These are phyloP conservation scores for Acomys russatus DNA, from an alignment of 2,797 vertebrate species.

Conservation along the genomic window DNA sequence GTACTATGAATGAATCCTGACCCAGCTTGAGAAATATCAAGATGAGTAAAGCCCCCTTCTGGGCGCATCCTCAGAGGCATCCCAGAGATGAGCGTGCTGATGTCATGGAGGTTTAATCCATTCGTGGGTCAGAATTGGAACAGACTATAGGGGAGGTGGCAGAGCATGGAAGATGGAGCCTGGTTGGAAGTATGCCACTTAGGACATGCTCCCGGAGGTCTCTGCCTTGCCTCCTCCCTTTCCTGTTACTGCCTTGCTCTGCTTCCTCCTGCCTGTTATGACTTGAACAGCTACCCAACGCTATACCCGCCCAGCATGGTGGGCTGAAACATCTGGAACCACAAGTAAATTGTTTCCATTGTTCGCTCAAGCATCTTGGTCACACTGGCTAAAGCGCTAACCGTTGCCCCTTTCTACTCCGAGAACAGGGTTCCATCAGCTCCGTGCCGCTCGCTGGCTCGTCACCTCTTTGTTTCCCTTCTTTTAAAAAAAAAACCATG, in stretches of 20 bases:
- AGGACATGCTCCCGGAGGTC: no score
- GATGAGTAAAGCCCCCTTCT: neutral
- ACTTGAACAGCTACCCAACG: neutral
- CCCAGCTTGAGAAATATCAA: neutral
- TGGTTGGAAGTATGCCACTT: neutral
- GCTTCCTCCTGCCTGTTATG: neutral
- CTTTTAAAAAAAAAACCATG: neutral
- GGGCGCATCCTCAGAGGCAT: neutral
- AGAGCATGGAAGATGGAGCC: neutral
- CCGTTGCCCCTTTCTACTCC: no score
- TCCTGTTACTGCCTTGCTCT: neutral
- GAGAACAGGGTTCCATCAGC: neutral
- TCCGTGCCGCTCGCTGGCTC: neutral
- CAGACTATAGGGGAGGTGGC: neutral
- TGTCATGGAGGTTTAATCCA: neutral
- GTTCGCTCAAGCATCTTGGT: neutral
- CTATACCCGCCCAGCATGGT: fast-evolving
- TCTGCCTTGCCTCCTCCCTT: neutral
- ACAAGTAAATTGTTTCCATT: neutral
- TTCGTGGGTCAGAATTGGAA: neutral
- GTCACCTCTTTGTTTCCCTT: neutral
- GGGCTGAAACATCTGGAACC: neutral
- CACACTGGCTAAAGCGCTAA: neutral
- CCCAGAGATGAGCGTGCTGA: no score
- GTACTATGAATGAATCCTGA: neutral